Conservation (phyloP, 2,113 vertebrate species). For the Anhinga rufa region DNA sequence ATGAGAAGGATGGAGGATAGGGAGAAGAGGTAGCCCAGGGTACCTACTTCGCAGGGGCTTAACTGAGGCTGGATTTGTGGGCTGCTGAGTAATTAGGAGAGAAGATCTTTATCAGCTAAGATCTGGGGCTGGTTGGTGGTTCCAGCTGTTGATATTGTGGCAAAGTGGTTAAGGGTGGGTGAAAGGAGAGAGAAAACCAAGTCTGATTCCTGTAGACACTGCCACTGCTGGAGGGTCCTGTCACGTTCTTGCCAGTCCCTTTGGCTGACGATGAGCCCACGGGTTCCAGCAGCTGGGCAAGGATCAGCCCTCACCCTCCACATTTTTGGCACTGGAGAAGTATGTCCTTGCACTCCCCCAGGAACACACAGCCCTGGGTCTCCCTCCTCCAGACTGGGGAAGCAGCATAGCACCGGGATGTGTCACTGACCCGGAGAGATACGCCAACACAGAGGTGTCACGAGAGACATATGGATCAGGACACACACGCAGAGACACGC, state of each 20-base stretch:
- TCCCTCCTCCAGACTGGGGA: background rate
- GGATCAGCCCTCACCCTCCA: background rate
- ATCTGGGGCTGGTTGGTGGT: background rate
- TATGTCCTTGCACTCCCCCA: background rate
- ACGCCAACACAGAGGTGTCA: background rate
- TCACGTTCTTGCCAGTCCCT: background rate
- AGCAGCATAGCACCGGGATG: background rate
- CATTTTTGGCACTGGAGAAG: background rate
- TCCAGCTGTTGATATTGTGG: background rate
- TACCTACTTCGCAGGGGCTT: background rate
- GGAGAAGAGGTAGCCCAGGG: background rate
- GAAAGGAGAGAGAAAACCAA: background rate
- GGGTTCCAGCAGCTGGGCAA: background rate
- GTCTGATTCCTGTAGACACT: background rate
- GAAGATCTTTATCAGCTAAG: background rate
- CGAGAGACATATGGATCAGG: background rate
- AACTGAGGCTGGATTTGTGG: background rate
- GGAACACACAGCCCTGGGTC: background rate
- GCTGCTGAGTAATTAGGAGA: background rate
- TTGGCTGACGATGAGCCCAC: rapidly evolving
- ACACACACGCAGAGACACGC: background rate
- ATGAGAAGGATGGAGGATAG: background rate
- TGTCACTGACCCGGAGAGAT: background rate
- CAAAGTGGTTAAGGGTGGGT: background rate
- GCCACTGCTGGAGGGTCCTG: background rate